Percentiles rank a stretch among this genome's conserved stretches.
Evolutionary conservation across 2,888 invertebrate species (phyloP).

Genomic region (Diarsia dahlii): DNA sequence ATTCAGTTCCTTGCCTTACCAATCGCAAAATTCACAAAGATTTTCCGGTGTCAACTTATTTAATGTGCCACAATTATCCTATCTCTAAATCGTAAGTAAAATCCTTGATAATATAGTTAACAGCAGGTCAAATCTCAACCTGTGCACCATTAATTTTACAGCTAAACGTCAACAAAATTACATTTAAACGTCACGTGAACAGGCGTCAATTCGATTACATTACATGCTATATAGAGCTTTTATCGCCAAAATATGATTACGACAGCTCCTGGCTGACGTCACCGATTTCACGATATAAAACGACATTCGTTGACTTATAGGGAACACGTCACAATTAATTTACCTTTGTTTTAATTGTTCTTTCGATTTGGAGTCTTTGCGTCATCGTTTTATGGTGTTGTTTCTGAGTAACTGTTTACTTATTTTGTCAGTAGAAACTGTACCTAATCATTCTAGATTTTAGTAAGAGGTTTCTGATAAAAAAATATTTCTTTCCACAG

Average conservation of each 20-base stretch:
- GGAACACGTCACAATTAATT: conserved; percentile 15
- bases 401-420: background rate
- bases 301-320: conserved; percentile 26
- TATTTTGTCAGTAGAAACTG: no score
- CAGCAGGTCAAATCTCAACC: conserved; percentile 1
- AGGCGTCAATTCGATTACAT: conserved; percentile 37
- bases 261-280: conserved; percentile 38
- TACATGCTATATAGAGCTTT: conserved; percentile 13
- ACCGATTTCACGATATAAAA: conserved; percentile 13
- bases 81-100: no score
- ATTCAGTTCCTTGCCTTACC: no score
- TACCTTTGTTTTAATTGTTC: conserved; percentile 31
- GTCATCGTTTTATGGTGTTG: conserved; percentile 10
- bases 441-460: no score
- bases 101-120: background rate
- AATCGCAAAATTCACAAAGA: no score
- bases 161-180: conserved; percentile 41
- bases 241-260: conserved; percentile 34
- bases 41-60: no score
- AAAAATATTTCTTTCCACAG: background rate
- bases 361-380: conserved; percentile 8
- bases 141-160: background rate
- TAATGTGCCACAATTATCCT: no score
- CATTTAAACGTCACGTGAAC: conserved; percentile 12
- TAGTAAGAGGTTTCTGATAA: no score